A percentile compares a stretch with the other conserved stretches of the same genome.
phyloP scores from a whole-genome alignment of 2,113 vertebrate genomes.

The Engystomops pustulosus region DNA sequence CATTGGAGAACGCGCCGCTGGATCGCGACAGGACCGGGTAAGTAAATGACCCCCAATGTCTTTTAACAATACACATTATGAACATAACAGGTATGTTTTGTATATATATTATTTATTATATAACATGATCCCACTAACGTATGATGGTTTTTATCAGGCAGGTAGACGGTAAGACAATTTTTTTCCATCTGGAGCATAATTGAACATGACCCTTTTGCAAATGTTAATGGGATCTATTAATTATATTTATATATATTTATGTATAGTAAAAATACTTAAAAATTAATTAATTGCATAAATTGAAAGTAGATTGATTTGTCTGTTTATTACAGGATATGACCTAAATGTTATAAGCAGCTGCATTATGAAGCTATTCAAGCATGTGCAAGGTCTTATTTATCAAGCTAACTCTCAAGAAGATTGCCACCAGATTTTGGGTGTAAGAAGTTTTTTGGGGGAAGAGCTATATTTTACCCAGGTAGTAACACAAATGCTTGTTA shows the following conservation, averaged over 20 bases:
- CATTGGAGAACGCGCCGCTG: too few species aligned
- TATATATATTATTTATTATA: background rate
- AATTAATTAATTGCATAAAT: too few species aligned
- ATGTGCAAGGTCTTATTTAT: constrained; percentile 51
- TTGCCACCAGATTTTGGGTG: constrained; percentile 37
- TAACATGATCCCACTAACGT: background rate
- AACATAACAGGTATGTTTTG: background rate
- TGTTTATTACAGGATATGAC: constrained; percentile 49
- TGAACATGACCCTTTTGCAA: too few species aligned
- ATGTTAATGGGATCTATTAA: background rate
- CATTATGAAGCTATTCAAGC: constrained; percentile 53
- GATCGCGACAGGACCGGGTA: too few species aligned
- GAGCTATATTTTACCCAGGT: constrained; percentile 43
- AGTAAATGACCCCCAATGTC: too few species aligned
- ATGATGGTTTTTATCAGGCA: background rate
- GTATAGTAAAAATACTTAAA: too few species aligned
- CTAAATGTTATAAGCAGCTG: constrained; percentile 37
- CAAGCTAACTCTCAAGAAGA: constrained; percentile 25
- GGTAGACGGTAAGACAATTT: too few species aligned
- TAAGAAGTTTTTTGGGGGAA: constrained; percentile 50
- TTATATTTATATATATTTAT: background rate
- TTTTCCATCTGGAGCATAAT: too few species aligned
- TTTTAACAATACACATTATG: background rate
- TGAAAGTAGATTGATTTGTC: background rate
- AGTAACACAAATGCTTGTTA: background rate